Evolutionary conservation across 2,797 vertebrate genomes (phyloP).

Genomic region (Synanceia verrucosa): DNA sequence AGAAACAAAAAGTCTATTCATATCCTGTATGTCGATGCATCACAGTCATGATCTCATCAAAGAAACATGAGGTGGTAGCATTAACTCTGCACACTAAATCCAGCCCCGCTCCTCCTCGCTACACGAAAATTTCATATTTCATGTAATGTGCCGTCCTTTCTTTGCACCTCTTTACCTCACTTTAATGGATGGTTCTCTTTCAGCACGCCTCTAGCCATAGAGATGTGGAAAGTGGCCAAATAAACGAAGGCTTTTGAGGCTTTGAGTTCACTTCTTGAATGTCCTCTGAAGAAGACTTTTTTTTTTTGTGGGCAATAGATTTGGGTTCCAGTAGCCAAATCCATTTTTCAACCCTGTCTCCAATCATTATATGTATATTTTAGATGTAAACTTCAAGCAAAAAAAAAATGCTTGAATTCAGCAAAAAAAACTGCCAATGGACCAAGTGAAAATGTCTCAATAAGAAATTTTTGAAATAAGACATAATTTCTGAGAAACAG

Average conservation of each 20-base stretch:
- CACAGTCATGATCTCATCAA: slow-evolving; percentile 78
- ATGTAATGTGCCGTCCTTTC: slow-evolving; percentile 56
- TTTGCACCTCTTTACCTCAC: slow-evolving; percentile 41
- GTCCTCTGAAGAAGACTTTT: slow-evolving; percentile 4
- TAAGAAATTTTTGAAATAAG: too few species aligned
- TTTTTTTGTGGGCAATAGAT: neutral
- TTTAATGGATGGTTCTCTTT: slow-evolving; percentile 48
- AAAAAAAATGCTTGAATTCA: too few species aligned
- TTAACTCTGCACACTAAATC: slow-evolving; percentile 76
- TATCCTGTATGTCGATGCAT: slow-evolving; percentile 70
- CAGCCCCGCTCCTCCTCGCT: slow-evolving; percentile 50
- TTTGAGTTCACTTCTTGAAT: neutral
- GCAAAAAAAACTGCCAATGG: too few species aligned
- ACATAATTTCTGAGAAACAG: too few species aligned
- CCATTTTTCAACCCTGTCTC: neutral
- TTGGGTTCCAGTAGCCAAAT: neutral
- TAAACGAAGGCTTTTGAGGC: slow-evolving; percentile 11
- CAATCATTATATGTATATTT: neutral
- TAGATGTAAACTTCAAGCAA: too few species aligned
- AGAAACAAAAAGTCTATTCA: slow-evolving; percentile 74
- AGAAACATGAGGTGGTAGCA: slow-evolving; percentile 77
- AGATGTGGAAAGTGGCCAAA: slow-evolving; percentile 36
- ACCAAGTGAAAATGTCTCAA: too few species aligned
- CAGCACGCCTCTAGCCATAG: slow-evolving; percentile 22
- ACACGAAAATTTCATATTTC: slow-evolving; percentile 69